phyloP scores from a whole-genome alignment of 2,797 vertebrate species.

The Oreochromis mossambicus region DNA sequence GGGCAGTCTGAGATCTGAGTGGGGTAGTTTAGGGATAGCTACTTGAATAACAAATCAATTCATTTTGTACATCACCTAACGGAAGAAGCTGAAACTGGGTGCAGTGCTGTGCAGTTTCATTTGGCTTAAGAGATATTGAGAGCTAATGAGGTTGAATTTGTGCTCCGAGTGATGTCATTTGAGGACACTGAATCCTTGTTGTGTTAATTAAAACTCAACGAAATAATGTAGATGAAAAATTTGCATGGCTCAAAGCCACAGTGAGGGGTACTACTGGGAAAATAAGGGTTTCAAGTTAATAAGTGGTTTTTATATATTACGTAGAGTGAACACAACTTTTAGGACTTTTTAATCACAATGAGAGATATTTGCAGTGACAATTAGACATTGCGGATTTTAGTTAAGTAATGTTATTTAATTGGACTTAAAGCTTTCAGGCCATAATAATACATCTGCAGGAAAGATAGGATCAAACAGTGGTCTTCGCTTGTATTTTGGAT shows the following conservation, averaged over 20 bases:
- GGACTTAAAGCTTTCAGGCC: background rate
- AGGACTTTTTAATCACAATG: conserved; percentile 3
- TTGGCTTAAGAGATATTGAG: conserved; percentile 57
- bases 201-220: conserved; percentile 76
- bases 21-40: conserved; percentile 48
- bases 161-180: conserved; percentile 70
- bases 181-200: conserved; percentile 74
- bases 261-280: conserved; percentile 57
- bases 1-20: conserved; percentile 23
- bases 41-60: conserved; percentile 58
- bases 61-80: conserved; percentile 54
- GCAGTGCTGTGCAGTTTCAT: conserved; percentile 38
- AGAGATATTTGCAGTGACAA: conserved; percentile 1
- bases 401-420: background rate
- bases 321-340: conserved; percentile 20
- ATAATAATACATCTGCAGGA: background rate
- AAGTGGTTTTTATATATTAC: conserved; percentile 56
- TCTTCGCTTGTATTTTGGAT: background rate
- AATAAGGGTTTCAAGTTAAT: conserved; percentile 51
- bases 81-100: conserved; percentile 38
- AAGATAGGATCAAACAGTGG: background rate
- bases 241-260: conserved; percentile 65
- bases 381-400: background rate
- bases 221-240: conserved; percentile 69
- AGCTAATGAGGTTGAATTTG: conserved; percentile 73